These are phyloP conservation scores for Creontiades dilutus DNA, from an alignment of 2,888 invertebrate species.

Conservation along the genomic window DNA sequence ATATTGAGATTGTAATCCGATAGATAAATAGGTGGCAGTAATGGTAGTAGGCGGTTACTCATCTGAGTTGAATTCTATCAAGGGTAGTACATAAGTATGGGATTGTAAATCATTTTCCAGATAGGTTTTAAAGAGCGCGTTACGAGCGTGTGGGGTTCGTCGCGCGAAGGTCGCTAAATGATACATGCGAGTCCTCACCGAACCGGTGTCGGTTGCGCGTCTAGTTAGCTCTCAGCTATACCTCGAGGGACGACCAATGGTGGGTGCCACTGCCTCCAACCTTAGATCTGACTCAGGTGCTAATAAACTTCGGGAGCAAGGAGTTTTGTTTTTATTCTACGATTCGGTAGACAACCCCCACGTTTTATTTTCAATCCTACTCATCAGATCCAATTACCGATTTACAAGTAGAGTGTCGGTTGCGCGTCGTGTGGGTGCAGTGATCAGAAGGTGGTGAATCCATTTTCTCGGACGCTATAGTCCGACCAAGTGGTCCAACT, in stretches of 20 bases:
- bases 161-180: conserved; percentile 7
- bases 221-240: background rate
- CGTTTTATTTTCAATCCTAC: conserved; percentile 12
- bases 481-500: background rate
- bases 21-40: too few species aligned
- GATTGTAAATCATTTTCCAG: conserved; percentile 1
- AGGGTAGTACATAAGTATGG: too few species aligned
- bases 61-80: too few species aligned
- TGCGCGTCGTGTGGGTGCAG: background rate
- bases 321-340: background rate
- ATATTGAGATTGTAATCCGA: too few species aligned
- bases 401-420: conserved; percentile 34
- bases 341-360: conserved; percentile 10
- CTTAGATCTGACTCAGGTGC: background rate
- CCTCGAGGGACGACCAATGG: background rate
- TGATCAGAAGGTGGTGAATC: background rate
- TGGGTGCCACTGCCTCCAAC: conserved; percentile 26
- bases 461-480: background rate
- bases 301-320: conserved; percentile 49
- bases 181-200: conserved; percentile 24
- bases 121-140: conserved; percentile 12
- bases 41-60: too few species aligned
- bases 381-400: conserved; percentile 67
- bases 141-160: background rate
- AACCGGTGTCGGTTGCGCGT: too few species aligned